These are phyloP conservation scores for Botia almorhae DNA, from an alignment of 2,797 vertebrate species.

Conservation along the genomic window DNA sequence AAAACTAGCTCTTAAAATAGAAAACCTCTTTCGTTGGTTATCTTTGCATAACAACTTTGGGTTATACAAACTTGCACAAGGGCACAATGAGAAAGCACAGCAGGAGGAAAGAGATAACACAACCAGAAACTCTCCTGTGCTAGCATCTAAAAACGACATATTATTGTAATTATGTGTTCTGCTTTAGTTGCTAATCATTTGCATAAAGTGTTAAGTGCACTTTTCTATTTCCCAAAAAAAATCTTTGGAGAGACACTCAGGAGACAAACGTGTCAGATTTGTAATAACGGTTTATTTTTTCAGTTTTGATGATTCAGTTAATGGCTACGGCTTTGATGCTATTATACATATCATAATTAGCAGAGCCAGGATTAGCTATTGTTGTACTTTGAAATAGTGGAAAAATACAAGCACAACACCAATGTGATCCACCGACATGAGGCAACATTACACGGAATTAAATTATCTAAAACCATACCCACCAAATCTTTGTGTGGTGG, in stretches of 20 bases:
- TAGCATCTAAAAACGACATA: not conserved
- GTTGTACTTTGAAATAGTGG: not conserved
- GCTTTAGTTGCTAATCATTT: not conserved
- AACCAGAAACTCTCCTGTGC: not conserved
- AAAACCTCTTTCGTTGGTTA: not conserved
- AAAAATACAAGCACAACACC: not conserved
- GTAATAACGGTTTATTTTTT: not conserved
- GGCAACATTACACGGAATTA: conserved; percentile 34
- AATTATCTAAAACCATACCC: conserved; percentile 49
- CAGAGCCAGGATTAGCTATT: conserved; percentile 19
- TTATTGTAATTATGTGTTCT: not conserved
- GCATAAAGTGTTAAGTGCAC: not conserved
- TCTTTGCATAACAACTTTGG: conserved; percentile 12
- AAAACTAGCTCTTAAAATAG: not conserved
- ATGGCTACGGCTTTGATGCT: conserved; percentile 23
- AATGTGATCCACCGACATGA: not conserved
- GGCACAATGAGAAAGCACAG: conserved; percentile 8
- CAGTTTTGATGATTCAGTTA: not conserved
- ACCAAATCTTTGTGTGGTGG: conserved; percentile 24
- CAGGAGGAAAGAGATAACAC: not conserved
- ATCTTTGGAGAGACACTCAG: not conserved
- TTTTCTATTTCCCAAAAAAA: not conserved
- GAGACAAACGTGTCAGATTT: not conserved
- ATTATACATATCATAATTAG: conserved; percentile 6
- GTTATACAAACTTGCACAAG: conserved; percentile 11